Conservation (phyloP, 2,113 vertebrate species). For the Madoqua kirkii region DNA sequence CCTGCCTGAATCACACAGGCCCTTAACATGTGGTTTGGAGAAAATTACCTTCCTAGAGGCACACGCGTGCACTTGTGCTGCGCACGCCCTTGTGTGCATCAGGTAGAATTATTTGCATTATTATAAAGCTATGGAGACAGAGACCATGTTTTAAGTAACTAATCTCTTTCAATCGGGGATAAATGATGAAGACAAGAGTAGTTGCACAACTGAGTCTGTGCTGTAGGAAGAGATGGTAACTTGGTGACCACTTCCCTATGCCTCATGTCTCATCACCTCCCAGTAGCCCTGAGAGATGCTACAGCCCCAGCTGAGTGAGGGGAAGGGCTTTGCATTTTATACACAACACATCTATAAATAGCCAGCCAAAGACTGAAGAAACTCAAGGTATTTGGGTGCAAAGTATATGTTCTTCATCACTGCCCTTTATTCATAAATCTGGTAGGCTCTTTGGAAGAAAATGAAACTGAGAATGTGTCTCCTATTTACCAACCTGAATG, state of each 20-base stretch:
- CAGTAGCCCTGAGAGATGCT: not conserved
- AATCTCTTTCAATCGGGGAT: not conserved
- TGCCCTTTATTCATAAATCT: not conserved
- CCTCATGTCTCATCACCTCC: not conserved
- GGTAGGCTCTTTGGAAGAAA: not conserved
- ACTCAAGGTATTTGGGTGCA: not conserved
- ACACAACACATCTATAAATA: fast-evolving
- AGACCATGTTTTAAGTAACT: not conserved
- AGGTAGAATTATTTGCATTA: not conserved
- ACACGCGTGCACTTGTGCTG: fast-evolving
- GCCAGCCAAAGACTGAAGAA: not conserved
- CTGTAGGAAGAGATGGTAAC: fast-evolving
- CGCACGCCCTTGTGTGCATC: too few relatives aligned
- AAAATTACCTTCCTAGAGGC: not conserved
- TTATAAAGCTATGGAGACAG: not conserved
- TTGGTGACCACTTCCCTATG: fast-evolving
- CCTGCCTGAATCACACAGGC: not conserved
- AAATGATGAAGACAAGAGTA: not conserved
- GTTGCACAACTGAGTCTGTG: fast-evolving
- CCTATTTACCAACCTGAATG: not conserved
- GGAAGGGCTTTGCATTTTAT: fast-evolving
- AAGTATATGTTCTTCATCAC: not conserved
- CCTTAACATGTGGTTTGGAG: not conserved
- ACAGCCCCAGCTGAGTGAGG: fast-evolving
- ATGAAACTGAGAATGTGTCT: not conserved